Evolutionary conservation across 2,888 invertebrate species (phyloP).

Genomic region (Mesochorus sp.): DNA sequence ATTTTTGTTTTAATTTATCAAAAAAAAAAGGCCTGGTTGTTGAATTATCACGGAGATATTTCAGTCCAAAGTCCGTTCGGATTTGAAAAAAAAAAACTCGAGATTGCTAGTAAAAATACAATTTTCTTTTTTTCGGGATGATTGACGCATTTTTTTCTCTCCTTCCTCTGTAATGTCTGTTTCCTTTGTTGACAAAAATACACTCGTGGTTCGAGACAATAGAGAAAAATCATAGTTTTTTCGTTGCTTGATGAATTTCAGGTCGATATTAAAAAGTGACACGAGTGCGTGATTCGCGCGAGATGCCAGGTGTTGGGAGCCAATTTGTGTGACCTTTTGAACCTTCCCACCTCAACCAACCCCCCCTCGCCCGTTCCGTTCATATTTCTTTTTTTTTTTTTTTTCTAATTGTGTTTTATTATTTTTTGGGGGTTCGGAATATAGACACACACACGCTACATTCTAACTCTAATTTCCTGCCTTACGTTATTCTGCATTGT

Average conservation of each 20-base stretch:
- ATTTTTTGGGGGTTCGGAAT: constrained; percentile 68
- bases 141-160: background rate
- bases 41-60: too few species aligned
- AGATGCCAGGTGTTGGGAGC: constrained; percentile 81
- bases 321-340: constrained; percentile 81
- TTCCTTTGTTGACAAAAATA: background rate
- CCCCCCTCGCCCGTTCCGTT: constrained; percentile 43
- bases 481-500: constrained; percentile 71
- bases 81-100: too few species aligned
- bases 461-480: constrained; percentile 75
- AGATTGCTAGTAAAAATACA: too few species aligned
- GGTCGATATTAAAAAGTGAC: constrained; percentile 82
- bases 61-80: too few species aligned
- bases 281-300: constrained; percentile 81
- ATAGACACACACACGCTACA: constrained; percentile 74
- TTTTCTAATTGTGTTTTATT: constrained; percentile 77
- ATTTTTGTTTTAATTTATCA: background rate
- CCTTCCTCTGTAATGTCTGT: background rate
- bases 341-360: constrained; percentile 62
- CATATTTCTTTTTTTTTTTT: too few species aligned
- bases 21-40: too few species aligned
- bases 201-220: constrained; percentile 72
- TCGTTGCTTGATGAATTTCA: constrained; percentile 83
- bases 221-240: constrained; percentile 74
- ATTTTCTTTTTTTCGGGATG: background rate